Evolutionary conservation across 1,140 invertebrate species (phyloP).

Genomic region (Paralvinella palmiformis): DNA sequence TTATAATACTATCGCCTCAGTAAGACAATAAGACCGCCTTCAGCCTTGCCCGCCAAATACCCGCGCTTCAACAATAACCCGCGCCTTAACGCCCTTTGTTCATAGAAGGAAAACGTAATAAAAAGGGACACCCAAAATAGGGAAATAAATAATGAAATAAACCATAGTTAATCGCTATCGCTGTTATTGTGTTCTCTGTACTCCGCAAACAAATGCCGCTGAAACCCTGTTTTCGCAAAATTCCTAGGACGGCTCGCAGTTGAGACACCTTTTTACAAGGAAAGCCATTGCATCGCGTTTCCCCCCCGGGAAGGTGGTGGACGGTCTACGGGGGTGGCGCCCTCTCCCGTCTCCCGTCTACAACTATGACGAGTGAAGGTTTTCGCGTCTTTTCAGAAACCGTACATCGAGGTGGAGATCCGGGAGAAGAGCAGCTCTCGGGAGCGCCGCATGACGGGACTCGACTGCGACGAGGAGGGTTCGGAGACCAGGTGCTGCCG

Average conservation of each 20-base stretch:
- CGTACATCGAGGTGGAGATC: conserved; percentile 13
- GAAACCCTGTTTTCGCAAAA: conserved; percentile 68
- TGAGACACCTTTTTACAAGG: too few species aligned
- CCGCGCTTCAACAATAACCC: too few species aligned
- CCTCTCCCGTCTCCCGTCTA: background rate
- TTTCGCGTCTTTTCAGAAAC: conserved; percentile 37
- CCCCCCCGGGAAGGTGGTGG: background rate
- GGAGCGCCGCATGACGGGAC: background rate
- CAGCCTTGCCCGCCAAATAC: too few species aligned
- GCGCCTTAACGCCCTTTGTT: too few species aligned
- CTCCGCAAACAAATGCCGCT: conserved; percentile 70
- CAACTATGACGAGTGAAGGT: conserved; percentile 43
- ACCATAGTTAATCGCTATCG: too few species aligned
- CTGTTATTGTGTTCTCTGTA: too few species aligned
- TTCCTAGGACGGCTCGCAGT: conserved; percentile 28
- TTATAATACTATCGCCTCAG: too few species aligned
- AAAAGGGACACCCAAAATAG: too few species aligned
- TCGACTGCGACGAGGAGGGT: conserved; percentile 10
- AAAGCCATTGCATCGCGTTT: too few species aligned
- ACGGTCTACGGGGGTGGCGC: background rate
- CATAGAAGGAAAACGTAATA: too few species aligned
- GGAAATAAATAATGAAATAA: too few species aligned
- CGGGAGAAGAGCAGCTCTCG: conserved; percentile 7
- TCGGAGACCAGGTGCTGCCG: conserved; percentile 16
- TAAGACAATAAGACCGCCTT: too few species aligned